Percentiles rank a stretch among this genome's conserved stretches.
These are phyloP conservation scores for Ceryle rudis DNA, from an alignment of 2,797 vertebrate species.

Conservation along the genomic window DNA sequence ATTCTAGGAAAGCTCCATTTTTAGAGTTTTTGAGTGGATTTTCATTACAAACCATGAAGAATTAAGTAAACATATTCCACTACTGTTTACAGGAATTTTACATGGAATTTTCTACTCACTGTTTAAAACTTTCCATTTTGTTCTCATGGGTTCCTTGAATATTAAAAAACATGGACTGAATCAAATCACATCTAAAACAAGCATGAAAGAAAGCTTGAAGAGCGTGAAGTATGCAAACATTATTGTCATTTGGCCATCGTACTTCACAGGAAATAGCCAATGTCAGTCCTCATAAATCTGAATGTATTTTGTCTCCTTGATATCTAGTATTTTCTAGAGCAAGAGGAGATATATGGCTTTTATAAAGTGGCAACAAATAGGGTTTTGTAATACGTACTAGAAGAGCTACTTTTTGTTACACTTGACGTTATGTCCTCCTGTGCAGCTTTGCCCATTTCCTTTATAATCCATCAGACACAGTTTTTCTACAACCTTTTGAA, in stretches of 20 bases:
- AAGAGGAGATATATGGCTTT: background rate
- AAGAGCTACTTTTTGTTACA: background rate
- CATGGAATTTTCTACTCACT: background rate
- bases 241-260: background rate
- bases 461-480: slow-evolving; percentile 65
- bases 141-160: background rate
- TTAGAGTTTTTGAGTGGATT: background rate
- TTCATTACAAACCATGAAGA: background rate
- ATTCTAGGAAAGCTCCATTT: background rate
- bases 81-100: background rate
- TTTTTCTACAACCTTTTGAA: slow-evolving; percentile 75
- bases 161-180: background rate
- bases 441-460: slow-evolving; percentile 51
- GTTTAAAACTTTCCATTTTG: background rate
- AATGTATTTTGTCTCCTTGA: background rate
- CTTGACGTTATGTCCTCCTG: slow-evolving; percentile 5
- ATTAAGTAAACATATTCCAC: background rate
- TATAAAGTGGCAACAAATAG: background rate
- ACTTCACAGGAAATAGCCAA: background rate
- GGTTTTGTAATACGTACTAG: background rate
- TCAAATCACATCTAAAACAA: background rate
- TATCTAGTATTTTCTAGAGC: background rate
- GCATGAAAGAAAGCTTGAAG: background rate
- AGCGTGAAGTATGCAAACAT: background rate
- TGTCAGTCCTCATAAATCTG: background rate